phyloP scores from a whole-genome alignment of 2,888 invertebrate species.

The Tillus elongatus region DNA sequence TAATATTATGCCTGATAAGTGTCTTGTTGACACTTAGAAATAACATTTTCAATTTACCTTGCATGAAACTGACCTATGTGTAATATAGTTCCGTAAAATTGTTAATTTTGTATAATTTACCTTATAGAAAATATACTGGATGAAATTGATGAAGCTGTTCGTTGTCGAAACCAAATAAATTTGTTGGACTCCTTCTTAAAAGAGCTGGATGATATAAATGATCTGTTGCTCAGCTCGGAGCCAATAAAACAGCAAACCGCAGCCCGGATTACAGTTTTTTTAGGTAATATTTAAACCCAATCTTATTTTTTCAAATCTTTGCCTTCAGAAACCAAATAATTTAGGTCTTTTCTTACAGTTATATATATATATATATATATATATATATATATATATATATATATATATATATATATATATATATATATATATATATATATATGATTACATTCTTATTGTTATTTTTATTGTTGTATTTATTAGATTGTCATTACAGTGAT shows the following conservation, averaged over 20 bases:
- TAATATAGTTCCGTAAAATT: no score
- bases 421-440: neutral
- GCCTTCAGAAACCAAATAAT: neutral
- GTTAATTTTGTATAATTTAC: neutral
- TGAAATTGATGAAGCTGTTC: slow-evolving; percentile 50
- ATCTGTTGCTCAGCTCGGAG: slow-evolving; percentile 48
- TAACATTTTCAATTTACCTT: no score
- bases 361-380: no score
- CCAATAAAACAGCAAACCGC: slow-evolving; percentile 51
- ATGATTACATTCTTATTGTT: slow-evolving; percentile 4
- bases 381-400: no score
- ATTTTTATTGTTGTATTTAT: slow-evolving; percentile 8
- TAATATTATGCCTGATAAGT: no score
- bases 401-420: no score
- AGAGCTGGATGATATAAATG: slow-evolving; percentile 47
- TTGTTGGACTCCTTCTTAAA: slow-evolving; percentile 48
- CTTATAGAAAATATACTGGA: slow-evolving; percentile 48
- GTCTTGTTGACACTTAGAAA: no score
- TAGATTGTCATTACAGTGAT: neutral
- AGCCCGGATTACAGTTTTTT: slow-evolving; percentile 47
- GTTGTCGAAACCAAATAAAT: slow-evolving; percentile 40
- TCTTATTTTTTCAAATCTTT: neutral
- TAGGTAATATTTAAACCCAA: slow-evolving; percentile 39
- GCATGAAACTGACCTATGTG: no score
- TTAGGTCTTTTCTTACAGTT: no score